Percentiles rank a stretch among this genome's conserved stretches.
phyloP scores from a whole-genome alignment of 1,140 invertebrate species.

The Lasioglossum albipes region DNA sequence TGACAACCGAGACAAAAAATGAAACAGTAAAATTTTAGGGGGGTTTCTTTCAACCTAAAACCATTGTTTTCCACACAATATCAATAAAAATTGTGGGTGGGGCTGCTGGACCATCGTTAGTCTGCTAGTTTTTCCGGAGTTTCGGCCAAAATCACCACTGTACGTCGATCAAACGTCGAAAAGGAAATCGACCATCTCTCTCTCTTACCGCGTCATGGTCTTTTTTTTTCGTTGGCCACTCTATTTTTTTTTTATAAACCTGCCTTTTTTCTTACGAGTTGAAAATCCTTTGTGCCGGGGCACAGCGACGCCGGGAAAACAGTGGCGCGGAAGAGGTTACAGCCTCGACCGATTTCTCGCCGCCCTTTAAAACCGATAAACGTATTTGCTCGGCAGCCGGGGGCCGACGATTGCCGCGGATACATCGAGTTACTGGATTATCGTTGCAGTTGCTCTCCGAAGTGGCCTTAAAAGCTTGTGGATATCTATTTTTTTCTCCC shows the following conservation, averaged over 20 bases:
- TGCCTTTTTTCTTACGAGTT: not conserved
- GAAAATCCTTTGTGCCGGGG: not conserved
- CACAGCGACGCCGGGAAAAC: not conserved
- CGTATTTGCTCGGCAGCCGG: conserved; percentile 48
- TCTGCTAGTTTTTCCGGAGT: no score
- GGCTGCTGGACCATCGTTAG: no score
- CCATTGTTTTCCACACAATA: no score
- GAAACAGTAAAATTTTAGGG: no score
- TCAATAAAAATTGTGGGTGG: no score
- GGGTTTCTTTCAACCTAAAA: no score
- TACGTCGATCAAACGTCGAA: not conserved
- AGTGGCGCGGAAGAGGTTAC: conserved; percentile 9
- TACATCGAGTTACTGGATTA: conserved; percentile 46
- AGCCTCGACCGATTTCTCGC: conserved; percentile 14
- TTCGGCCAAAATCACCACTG: no score
- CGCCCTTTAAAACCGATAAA: conserved; percentile 57
- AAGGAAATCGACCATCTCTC: no score
- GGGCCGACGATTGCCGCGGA: conserved; percentile 43
- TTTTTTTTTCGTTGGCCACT: no score
- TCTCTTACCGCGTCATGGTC: no score
- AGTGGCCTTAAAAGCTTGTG: conserved; percentile 34
- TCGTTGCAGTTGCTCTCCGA: conserved; percentile 38
- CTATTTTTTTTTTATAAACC: no score
- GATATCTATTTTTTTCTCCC: conserved; percentile 11
- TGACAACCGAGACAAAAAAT: no score